Base-by-base conservation (phyloP, 2,113 vertebrate species). In the Melanotaenia duboulayi region DNA sequence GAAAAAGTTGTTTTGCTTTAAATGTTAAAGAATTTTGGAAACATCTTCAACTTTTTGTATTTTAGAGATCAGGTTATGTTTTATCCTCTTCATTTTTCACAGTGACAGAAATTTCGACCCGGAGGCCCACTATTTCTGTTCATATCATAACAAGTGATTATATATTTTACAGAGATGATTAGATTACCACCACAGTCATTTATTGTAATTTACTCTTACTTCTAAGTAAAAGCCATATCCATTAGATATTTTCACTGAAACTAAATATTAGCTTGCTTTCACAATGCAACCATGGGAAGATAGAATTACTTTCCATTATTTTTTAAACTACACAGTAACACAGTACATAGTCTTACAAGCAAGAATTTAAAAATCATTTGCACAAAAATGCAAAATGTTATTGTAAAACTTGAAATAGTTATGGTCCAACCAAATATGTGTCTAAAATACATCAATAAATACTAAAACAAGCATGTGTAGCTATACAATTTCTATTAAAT, bases 251-350 rank as follows among this genome's bases (percentile, higher is more conserved):
- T 61, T 75, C 4, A 66, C 54, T 11, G 35, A 37, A 37, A 11
- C 35, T 37, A 37, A 11, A n/a, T n/a, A n/a, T n/a, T n/a, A n/a
- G n/a, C n/a, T n/a, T n/a, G 59, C 66, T 86, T 72, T 80, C 48
- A 35, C 52, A 50, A 59, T 9, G 42, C n/a, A 0, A 20, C 22
- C 57, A 9, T 50, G 22, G 65, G 65, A 80, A 71, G 65, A 76
- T 67, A 46, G n/a, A 85, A 79, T 85, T 57, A 65, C 59, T 79
- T 79, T 81, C 49, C 25, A 83, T 81, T 84, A 67, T 73, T 77
- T 68, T 71, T 39, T 57, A 58, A 35, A 75, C 24, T 11, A 54
- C 48, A 82, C 56, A 55, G 52, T 52, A 69, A 57, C 35, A 42
- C 14, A 17, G 51, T 20, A 32, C 37, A 48, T 11, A 40, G 19